These are phyloP conservation scores for Phoxinus phoxinus DNA, from an alignment of 2,113 vertebrate genomes.

Conservation along the genomic window DNA sequence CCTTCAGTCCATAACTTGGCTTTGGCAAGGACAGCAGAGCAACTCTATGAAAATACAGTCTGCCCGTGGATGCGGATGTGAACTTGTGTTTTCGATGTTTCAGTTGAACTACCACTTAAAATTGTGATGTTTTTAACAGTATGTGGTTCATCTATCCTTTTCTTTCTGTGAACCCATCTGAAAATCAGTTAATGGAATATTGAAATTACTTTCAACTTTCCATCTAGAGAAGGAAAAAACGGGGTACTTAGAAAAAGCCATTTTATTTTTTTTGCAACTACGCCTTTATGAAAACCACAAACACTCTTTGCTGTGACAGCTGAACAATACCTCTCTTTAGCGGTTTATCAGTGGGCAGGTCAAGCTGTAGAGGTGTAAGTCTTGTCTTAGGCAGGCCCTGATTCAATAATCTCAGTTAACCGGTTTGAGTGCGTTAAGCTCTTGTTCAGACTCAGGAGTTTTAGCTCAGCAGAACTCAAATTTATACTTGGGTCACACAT, in stretches of 20 bases:
- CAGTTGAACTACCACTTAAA: constrained; percentile 37
- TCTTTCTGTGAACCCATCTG: background rate
- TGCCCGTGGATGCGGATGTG: constrained; percentile 21
- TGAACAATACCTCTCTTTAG: constrained; percentile 31
- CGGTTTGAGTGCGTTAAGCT: constrained; percentile 5
- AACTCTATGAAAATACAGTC: background rate
- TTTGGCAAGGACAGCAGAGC: constrained; percentile 29
- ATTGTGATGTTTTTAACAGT: constrained; percentile 46
- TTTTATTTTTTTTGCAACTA: constrained; percentile 40
- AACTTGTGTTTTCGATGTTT: constrained; percentile 40
- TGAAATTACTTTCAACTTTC: background rate
- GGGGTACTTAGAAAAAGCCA: constrained; percentile 28
- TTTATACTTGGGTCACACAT: constrained; percentile 6
- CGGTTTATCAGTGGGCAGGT: constrained; percentile 6
- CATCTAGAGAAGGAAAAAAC: constrained; percentile 21
- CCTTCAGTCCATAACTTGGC: constrained; percentile 47
- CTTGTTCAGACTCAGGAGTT: constrained; percentile 35
- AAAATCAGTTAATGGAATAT: background rate
- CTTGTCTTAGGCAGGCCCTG: background rate
- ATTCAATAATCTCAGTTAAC: constrained; percentile 35
- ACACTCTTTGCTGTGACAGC: constrained; percentile 30
- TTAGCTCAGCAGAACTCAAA: background rate
- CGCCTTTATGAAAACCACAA: constrained; percentile 44
- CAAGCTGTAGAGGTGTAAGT: background rate
- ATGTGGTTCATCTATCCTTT: constrained; percentile 7